Evolutionary conservation across 2,113 vertebrate species (phyloP).

Genomic region (Phylloscopus trochilus): DNA sequence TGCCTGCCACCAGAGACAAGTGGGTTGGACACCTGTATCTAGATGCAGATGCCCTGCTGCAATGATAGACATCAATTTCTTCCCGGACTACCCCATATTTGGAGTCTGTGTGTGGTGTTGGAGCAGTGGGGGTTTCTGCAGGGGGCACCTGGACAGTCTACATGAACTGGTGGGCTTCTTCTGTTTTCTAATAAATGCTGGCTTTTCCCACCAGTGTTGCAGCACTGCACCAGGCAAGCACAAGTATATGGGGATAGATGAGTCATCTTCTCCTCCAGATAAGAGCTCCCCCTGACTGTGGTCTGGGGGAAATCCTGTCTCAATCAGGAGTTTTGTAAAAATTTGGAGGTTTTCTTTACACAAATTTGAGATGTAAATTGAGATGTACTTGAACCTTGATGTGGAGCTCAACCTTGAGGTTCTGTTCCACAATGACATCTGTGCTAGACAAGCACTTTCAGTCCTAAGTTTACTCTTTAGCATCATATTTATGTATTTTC

Average conservation of each 20-base stretch:
- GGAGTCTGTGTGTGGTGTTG: neutral
- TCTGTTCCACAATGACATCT: neutral
- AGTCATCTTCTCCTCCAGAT: neutral
- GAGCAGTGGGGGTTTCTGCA: neutral
- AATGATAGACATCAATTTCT: neutral
- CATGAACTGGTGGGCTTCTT: neutral
- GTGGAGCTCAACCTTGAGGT: rapidly evolving
- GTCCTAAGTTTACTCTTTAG: neutral
- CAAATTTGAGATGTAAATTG: neutral
- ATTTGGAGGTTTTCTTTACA: neutral
- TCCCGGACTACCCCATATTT: neutral
- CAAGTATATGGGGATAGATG: neutral
- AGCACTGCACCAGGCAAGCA: neutral
- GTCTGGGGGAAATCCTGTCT: neutral
- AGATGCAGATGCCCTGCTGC: neutral
- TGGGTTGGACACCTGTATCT: neutral
- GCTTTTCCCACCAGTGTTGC: neutral
- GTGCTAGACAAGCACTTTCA: rapidly evolving
- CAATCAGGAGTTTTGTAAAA: neutral
- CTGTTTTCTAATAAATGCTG: neutral
- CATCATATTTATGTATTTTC: neutral
- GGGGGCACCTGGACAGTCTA: rapidly evolving
- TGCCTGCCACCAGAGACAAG: neutral
- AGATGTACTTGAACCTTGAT: neutral
- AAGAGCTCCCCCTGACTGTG: rapidly evolving